Conservation (phyloP, 2,113 vertebrate genomes). For the Lycocorax pyrrhopterus region DNA sequence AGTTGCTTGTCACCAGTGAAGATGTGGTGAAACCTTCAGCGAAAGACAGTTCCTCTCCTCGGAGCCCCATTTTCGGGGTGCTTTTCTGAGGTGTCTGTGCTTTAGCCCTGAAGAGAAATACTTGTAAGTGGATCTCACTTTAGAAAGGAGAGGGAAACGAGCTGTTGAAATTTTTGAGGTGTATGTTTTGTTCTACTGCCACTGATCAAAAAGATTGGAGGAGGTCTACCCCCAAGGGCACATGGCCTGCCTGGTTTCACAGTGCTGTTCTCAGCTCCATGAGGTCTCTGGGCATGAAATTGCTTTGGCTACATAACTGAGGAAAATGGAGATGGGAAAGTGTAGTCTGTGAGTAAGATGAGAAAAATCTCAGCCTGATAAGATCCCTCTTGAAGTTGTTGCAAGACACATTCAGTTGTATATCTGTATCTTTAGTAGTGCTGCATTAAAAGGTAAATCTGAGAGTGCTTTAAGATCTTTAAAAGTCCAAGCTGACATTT, state of each 20-base stretch:
- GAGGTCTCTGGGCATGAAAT: not conserved
- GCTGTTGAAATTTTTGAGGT: not conserved
- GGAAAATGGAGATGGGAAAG: not conserved
- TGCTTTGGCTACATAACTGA: not conserved
- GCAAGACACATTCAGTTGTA: accelerated
- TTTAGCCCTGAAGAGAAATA: not conserved
- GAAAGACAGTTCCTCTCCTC: not conserved
- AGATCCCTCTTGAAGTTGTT: not conserved
- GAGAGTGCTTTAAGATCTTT: not conserved
- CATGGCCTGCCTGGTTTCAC: not conserved
- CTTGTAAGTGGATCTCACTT: not conserved
- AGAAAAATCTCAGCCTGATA: not conserved
- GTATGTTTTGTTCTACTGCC: not conserved
- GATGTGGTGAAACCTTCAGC: not conserved
- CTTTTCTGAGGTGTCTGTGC: not conserved
- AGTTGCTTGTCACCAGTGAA: not conserved
- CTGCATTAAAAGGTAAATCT: not conserved
- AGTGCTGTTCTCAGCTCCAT: not conserved
- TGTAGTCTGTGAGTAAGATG: not conserved
- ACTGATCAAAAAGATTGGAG: not conserved
- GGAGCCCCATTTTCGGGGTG: not conserved
- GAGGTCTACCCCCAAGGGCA: not conserved
- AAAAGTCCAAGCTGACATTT: not conserved
- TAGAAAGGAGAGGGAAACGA: not conserved
- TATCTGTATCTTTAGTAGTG: not conserved